A percentile compares a stretch with the other conserved stretches of the same genome.
phyloP scores from a whole-genome alignment of 1,140 invertebrate genomes.

The Bombus turneri region DNA sequence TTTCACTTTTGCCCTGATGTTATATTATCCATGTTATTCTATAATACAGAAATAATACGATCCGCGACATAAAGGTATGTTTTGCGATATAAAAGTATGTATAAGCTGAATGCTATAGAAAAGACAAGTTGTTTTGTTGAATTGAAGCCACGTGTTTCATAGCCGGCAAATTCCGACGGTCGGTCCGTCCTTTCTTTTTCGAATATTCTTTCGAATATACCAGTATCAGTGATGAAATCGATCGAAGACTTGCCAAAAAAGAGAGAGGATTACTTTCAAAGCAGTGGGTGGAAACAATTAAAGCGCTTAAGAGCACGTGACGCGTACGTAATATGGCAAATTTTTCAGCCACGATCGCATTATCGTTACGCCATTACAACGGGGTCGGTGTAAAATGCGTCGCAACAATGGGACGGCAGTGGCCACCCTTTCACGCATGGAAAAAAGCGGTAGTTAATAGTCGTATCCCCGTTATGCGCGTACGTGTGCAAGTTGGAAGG shows the following conservation, averaged over 20 bases:
- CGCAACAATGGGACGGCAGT: constrained; percentile 3
- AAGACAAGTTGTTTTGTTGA: no score
- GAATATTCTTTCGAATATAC: no score
- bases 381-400: constrained; percentile 16
- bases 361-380: constrained; percentile 46
- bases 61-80: no score
- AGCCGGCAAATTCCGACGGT: no score
- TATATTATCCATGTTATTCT: no score
- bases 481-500: not conserved
- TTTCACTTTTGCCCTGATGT: no score
- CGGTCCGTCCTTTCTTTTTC: no score
- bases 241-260: not conserved
- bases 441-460: constrained; percentile 68
- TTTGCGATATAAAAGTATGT: no score
- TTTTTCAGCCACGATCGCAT: constrained; percentile 35
- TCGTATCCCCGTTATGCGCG: constrained; percentile 52
- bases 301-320: constrained; percentile 22
- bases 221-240: no score
- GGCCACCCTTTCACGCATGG: constrained; percentile 31
- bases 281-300: not conserved
- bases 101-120: no score
- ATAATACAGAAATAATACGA: no score
- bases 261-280: not conserved
- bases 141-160: no score
- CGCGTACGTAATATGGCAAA: constrained; percentile 6